Percentiles rank a stretch among this genome's conserved stretches.
phyloP scores from a whole-genome alignment of 2,888 invertebrate species.

The Laspeyria flexula region DNA sequence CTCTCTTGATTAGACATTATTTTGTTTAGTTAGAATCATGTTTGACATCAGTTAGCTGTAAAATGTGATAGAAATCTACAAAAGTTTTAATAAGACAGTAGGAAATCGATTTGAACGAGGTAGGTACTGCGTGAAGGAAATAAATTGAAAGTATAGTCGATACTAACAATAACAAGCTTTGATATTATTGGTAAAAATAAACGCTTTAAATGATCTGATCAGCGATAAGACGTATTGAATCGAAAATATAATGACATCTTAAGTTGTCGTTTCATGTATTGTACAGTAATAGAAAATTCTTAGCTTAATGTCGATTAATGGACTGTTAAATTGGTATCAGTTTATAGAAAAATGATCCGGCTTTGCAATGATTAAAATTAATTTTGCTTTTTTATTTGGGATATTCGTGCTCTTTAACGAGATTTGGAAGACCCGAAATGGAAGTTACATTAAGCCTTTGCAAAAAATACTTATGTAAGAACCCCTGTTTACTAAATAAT shows the following conservation, averaged over 20 bases:
- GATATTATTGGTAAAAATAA: conserved; percentile 44
- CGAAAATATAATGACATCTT: conserved; percentile 11
- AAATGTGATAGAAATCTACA: conserved; percentile 45
- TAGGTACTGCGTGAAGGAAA: conserved; percentile 45
- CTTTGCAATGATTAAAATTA: no score
- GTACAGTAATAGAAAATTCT: background rate
- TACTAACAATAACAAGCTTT: conserved; percentile 45
- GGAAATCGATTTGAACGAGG: conserved; percentile 35
- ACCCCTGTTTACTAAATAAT: no score
- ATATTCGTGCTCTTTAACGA: no score
- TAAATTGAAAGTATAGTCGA: conserved; percentile 56
- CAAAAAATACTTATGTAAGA: no score
- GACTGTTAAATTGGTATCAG: conserved; percentile 7
- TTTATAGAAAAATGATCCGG: background rate
- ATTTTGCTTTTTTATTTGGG: no score
- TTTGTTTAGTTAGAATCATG: conserved; percentile 26
- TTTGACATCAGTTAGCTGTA: conserved; percentile 19
- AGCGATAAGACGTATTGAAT: conserved; percentile 27
- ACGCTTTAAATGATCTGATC: conserved; percentile 26
- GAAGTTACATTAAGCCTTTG: no score
- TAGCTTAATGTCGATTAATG: background rate
- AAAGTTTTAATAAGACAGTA: conserved; percentile 41
- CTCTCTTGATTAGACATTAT: conserved; percentile 20
- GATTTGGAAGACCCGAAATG: no score
- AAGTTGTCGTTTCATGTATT: background rate